Evolutionary conservation across 1,140 invertebrate species (phyloP), one percentile per base, ranked within the genome.

Genomic region (Pemphigus obesinymphae): DNA sequence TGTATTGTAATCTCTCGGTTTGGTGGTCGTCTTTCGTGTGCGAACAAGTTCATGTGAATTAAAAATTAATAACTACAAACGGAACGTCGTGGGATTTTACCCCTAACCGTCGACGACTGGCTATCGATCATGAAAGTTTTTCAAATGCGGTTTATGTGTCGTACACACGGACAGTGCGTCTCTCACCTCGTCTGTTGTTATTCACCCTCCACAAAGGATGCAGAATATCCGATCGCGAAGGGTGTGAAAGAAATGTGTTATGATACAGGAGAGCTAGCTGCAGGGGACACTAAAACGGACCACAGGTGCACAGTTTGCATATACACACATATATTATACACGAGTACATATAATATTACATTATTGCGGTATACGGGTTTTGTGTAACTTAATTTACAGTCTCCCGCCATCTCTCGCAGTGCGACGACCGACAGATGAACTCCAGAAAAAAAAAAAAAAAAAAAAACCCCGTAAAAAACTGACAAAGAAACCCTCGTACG

Each of bases 41-140:
- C 2, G 17, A 20, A 17, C 7, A 2, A n/a, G 34, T 8, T 34
- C n/a, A n/a, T n/a, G 50, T 10, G 37, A 70, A 26, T 43, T 70
- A 17, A 43, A 26, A 70, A 43, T 4, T 6, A 23, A 26, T 13
- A 68, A 68, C n/a, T n/a, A n/a, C 11, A 40, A 40, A 26, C n/a
- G 11, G n/a, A 66, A 68, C 48, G 13, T 34, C 8, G 8, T 8
- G n/a, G 15, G 66, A 0, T n/a, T 15, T 10, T 43, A 11, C 10
- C 20, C 10, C 2, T 1, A 68, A 23, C 20, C 10, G 13, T 26
- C 37, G 13, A 11, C 20, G 1, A 6, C 15, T 15, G 6, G 63
- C 40, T 68, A 68, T 68, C 34, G 34, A 68, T 68, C 63, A 68
- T n/a, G n/a, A 40, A 68, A 40, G 34, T 68, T 68, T 68, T n/a